Conservation (phyloP, 2,888 invertebrate genomes). For the Malthinus flaveolus region DNA sequence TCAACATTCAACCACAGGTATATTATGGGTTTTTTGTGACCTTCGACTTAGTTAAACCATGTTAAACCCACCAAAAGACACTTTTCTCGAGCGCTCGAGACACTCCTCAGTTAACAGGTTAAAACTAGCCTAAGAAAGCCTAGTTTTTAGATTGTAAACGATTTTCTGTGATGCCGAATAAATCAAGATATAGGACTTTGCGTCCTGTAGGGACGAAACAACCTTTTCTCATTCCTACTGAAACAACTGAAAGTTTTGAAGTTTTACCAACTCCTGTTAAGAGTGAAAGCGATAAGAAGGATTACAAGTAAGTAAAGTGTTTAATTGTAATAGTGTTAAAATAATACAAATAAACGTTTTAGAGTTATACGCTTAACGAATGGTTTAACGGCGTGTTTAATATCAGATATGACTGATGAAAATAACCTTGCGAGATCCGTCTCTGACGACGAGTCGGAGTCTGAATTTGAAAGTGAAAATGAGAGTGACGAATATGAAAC, state of each 20-base stretch:
- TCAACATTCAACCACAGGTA: no score
- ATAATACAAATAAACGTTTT: constrained; percentile 31
- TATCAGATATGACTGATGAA: constrained; percentile 62
- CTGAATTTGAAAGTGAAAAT: constrained; percentile 39
- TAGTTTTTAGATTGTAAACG: neutral
- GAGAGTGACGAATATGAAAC: constrained; percentile 26
- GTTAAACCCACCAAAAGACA: no score
- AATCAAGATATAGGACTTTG: neutral
- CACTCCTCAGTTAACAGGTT: no score
- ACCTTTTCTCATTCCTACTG: neutral
- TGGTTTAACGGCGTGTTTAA: constrained; percentile 72
- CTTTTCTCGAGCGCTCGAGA: no score
- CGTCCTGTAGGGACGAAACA: neutral
- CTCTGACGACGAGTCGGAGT: constrained; percentile 38
- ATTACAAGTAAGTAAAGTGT: constrained; percentile 64
- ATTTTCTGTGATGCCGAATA: neutral
- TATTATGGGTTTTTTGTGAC: no score
- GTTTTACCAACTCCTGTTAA: constrained; percentile 63
- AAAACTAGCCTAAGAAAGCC: no score
- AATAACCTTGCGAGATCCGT: constrained; percentile 43
- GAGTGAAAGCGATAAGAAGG: constrained; percentile 76
- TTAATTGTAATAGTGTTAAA: neutral
- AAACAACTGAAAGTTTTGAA: constrained; percentile 34
- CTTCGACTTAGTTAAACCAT: no score
- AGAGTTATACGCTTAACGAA: constrained; percentile 70